Percentiles rank a stretch among this genome's conserved stretches.
Conservation (phyloP, 2,113 vertebrate genomes). For the Tragelaphus buxtoni region DNA sequence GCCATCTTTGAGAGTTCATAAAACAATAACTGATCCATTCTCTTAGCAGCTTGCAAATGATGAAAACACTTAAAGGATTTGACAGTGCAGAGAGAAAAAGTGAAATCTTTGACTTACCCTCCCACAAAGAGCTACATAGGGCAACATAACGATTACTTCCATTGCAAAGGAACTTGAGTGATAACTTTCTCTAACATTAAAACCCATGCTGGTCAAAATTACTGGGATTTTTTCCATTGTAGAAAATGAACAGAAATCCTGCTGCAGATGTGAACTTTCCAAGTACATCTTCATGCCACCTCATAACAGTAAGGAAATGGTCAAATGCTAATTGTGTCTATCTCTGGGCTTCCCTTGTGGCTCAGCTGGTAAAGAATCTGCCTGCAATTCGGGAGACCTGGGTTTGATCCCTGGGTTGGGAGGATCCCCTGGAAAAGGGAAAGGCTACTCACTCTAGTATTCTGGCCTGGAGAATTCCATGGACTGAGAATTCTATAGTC, state of each 20-base stretch:
- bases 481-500: too few relatives aligned
- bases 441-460: too few relatives aligned
- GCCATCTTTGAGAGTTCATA: not conserved
- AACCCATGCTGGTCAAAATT: not conserved
- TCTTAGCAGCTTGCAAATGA: not conserved
- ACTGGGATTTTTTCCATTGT: not conserved
- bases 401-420: too few relatives aligned
- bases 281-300: not conserved
- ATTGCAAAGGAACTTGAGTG: not conserved
- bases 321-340: not conserved
- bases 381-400: too few relatives aligned
- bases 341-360: too few relatives aligned
- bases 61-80: not conserved
- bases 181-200: not conserved
- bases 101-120: not conserved
- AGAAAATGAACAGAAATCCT: not conserved
- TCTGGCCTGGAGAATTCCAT: too few relatives aligned
- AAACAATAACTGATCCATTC: not conserved
- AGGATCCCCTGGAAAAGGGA: too few relatives aligned
- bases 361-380: too few relatives aligned
- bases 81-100: not conserved
- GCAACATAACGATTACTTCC: not conserved
- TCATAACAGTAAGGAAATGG: not conserved
- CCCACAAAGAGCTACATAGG: not conserved
- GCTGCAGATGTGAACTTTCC: not conserved